Conservation (phyloP, 2,113 vertebrate genomes). For the Oostethus manadensis region DNA sequence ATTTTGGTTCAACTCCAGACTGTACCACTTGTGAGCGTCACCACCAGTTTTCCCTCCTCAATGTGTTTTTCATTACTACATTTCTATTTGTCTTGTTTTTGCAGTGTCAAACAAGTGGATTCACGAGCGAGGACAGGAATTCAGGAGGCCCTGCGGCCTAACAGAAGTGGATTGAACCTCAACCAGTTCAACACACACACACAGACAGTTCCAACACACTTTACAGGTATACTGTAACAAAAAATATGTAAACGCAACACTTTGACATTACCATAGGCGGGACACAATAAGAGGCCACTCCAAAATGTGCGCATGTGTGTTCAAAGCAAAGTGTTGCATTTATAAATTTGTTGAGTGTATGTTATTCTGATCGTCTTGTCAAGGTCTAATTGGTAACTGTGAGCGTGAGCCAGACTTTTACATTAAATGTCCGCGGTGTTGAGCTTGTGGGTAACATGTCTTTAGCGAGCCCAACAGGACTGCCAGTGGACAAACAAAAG, state of each 20-base stretch:
- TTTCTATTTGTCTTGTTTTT: conserved; percentile 25
- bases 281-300: no score
- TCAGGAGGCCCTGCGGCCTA: conserved; percentile 88
- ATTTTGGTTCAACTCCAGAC: no score
- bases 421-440: background rate
- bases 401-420: background rate
- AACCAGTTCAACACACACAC: conserved; percentile 3
- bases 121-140: conserved; percentile 95
- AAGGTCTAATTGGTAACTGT: background rate
- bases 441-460: background rate
- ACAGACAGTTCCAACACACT: background rate
- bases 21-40: no score
- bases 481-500: background rate
- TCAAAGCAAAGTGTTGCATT: no score
- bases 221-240: background rate
- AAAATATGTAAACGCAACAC: no score
- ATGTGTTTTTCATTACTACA: no score
- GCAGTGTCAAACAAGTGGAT: conserved; percentile 99
- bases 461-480: background rate
- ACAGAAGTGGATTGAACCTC: conserved; percentile 86
- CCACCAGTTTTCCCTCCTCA: no score
- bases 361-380: background rate
- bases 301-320: no score
- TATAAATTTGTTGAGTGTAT: background rate
- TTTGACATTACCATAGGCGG: no score